phyloP scores from a whole-genome alignment of 2,888 invertebrate genomes.

The Drosophila hamatofila region DNA sequence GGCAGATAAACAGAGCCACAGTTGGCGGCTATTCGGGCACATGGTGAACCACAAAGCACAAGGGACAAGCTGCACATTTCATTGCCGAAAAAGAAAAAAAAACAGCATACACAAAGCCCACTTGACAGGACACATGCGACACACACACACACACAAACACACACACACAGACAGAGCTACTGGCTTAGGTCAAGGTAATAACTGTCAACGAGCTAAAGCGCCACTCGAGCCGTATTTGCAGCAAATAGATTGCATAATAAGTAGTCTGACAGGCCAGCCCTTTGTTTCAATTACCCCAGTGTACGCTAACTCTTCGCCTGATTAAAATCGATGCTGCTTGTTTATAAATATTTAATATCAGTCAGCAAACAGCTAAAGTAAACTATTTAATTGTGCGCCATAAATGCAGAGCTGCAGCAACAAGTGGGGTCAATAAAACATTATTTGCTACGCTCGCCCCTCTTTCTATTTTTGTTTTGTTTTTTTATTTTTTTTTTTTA shows the following conservation, averaged over 20 bases:
- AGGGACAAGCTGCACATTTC: slow-evolving; percentile 54
- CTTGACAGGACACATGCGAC: slow-evolving; percentile 28
- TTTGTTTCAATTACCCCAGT: slow-evolving; percentile 29
- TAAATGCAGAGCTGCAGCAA: slow-evolving; percentile 6
- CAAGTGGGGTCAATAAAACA: slow-evolving; percentile 11
- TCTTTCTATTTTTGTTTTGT: too few species aligned
- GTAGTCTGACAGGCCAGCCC: slow-evolving; percentile 4
- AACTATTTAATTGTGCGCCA: slow-evolving; percentile 1
- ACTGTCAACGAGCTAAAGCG: slow-evolving; percentile 14
- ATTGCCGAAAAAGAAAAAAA: slow-evolving; percentile 29
- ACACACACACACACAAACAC: not conserved
- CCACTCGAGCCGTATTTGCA: slow-evolving; percentile 35
- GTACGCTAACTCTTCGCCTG: slow-evolving; percentile 11
- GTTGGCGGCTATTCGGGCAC: slow-evolving; percentile 46
- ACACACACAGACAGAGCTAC: not conserved
- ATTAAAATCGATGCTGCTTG: slow-evolving; percentile 22
- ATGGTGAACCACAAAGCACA: slow-evolving; percentile 39
- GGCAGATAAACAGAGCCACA: slow-evolving; percentile 48
- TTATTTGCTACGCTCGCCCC: not conserved
- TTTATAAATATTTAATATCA: slow-evolving; percentile 3
- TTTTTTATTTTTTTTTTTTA: slow-evolving; percentile 3
- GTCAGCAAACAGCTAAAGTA: not conserved
- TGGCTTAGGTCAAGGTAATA: slow-evolving; percentile 62
- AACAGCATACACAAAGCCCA: slow-evolving; percentile 1
- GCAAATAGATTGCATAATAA: slow-evolving; percentile 36